Evolutionary conservation across 2,888 invertebrate genomes (phyloP).

Genomic region (Xylota sylvarum): DNA sequence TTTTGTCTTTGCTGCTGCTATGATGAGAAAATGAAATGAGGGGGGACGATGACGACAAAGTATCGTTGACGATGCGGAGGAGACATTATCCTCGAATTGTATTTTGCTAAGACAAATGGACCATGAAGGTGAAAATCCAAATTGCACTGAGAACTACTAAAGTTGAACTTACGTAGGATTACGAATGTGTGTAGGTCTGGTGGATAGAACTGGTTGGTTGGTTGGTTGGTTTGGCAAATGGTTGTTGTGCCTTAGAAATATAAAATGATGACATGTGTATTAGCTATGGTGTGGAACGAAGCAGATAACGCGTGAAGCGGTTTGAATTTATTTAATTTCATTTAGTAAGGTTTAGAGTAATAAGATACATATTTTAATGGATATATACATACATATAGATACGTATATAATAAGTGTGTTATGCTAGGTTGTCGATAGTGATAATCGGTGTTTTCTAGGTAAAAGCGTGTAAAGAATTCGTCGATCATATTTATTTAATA

Average conservation of each 20-base stretch:
- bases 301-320: background rate
- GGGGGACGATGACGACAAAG: background rate
- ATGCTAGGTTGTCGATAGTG: no score
- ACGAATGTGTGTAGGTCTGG: background rate
- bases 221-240: background rate
- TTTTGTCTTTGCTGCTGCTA: constrained; percentile 24
- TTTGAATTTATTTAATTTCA: background rate
- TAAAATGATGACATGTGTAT: background rate
- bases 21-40: constrained; percentile 26
- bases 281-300: constrained; percentile 3
- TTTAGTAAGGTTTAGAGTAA: background rate
- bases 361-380: no score
- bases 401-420: no score
- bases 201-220: background rate
- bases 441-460: no score
- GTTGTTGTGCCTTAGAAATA: background rate
- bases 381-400: no score
- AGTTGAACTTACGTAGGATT: constrained; percentile 19
- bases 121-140: constrained; percentile 69
- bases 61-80: constrained; percentile 22
- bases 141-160: constrained; percentile 44
- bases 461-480: no score
- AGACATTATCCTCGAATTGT: constrained; percentile 42
- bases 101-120: constrained; percentile 53
- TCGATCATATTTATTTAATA: no score